These are phyloP conservation scores for Prunella himalayana DNA, from an alignment of 2,113 vertebrate genomes.

Conservation along the genomic window DNA sequence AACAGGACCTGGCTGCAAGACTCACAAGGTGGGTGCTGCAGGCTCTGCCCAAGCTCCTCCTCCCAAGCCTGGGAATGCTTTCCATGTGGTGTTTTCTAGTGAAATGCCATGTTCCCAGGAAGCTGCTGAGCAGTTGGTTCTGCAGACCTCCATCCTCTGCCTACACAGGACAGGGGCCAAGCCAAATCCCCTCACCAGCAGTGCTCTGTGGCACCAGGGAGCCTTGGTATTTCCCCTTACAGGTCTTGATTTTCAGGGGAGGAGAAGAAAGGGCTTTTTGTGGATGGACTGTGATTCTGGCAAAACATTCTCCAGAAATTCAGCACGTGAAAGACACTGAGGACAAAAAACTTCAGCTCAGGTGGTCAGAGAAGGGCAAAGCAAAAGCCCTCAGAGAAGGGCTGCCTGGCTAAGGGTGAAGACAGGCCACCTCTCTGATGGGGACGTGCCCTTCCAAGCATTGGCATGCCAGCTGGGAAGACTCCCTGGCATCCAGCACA, in stretches of 20 bases:
- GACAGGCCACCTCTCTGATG: neutral
- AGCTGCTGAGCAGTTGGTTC: neutral
- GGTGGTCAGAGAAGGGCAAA: neutral
- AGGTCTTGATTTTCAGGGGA: neutral
- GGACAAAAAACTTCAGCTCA: neutral
- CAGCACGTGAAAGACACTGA: rapidly evolving
- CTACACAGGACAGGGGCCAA: neutral
- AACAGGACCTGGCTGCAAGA: neutral
- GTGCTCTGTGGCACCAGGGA: neutral
- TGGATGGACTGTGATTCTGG: neutral
- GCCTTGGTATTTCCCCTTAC: neutral
- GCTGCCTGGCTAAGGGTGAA: neutral
- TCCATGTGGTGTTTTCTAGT: neutral
- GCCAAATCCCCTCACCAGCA: neutral
- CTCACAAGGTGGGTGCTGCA: neutral
- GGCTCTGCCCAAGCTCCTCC: neutral
- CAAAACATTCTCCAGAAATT: neutral
- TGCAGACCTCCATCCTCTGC: neutral
- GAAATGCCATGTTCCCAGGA: neutral
- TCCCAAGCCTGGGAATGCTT: neutral
- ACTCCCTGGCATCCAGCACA: neutral
- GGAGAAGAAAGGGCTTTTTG: neutral
- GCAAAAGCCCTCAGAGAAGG: neutral
- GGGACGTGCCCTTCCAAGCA: neutral
- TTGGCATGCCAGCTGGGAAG: neutral